These are phyloP conservation scores for Candoia aspera DNA, from an alignment of 2,113 vertebrate genomes.

Conservation along the genomic window DNA sequence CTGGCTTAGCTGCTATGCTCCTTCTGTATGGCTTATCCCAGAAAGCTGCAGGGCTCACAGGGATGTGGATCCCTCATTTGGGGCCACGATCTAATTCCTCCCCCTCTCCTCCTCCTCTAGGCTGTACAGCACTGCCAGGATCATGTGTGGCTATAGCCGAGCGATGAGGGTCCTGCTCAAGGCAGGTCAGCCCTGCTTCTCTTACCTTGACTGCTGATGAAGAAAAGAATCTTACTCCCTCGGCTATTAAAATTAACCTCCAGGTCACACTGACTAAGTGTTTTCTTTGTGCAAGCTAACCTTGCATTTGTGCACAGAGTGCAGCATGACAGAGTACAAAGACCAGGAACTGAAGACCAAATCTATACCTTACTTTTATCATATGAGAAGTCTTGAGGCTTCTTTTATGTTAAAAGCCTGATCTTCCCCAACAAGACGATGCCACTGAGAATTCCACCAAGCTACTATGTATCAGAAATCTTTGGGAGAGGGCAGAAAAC, in stretches of 20 bases:
- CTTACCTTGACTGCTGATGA: not conserved
- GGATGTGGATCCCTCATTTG: not conserved
- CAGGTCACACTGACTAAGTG: not conserved
- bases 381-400: not conserved
- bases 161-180: fast-evolving
- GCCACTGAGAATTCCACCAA: not conserved
- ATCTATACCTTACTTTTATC: not conserved
- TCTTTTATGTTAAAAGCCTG: not conserved
- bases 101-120: slow-evolving; percentile 19
- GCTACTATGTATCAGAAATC: not conserved
- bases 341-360: not conserved
- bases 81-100: not conserved
- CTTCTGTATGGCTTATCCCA: not conserved
- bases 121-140: slow-evolving; percentile 60
- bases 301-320: not conserved
- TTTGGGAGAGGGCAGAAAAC: not conserved
- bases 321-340: too few species aligned
- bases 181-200: fast-evolving
- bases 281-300: not conserved
- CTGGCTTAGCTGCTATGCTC: not conserved
- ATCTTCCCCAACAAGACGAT: not conserved
- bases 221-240: not conserved
- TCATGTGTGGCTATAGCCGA: slow-evolving; percentile 45
- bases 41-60: not conserved
- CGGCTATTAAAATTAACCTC: not conserved